A percentile compares a stretch with the other conserved stretches of the same genome.
Evolutionary conservation across 2,113 vertebrate genomes (phyloP).

Genomic region (Laticauda laticaudata): DNA sequence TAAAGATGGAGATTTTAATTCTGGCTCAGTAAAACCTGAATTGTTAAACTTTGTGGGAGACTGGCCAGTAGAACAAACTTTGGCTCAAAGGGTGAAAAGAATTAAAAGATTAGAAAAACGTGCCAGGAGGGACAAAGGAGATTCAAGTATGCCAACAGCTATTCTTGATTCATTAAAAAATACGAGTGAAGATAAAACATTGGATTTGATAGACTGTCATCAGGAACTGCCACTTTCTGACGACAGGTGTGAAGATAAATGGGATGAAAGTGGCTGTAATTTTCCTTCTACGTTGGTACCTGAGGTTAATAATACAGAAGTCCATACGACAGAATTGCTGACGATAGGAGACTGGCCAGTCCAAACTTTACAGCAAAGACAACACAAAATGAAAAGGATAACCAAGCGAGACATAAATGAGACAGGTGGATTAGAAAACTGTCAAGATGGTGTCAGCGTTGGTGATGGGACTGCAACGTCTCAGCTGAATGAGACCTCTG

Average conservation of each 20-base stretch:
- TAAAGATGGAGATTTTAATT: slow-evolving; percentile 47
- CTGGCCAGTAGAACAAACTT: slow-evolving; percentile 83
- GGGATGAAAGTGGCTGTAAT: slow-evolving; percentile 32
- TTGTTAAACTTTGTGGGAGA: slow-evolving; percentile 84
- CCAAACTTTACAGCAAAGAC: slow-evolving; percentile 59
- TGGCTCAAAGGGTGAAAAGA: slow-evolving; percentile 79
- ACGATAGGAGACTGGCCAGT: slow-evolving; percentile 73
- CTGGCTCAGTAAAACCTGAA: slow-evolving; percentile 50
- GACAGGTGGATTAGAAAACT: slow-evolving; percentile 42
- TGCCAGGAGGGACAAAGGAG: slow-evolving; percentile 47
- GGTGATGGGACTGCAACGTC: slow-evolving; percentile 34
- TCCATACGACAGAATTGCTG: slow-evolving; percentile 58
- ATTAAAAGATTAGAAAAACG: slow-evolving; percentile 68
- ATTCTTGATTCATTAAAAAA: slow-evolving; percentile 27
- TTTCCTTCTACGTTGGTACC: slow-evolving; percentile 12
- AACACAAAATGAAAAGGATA: slow-evolving; percentile 57
- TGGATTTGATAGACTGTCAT: background rate
- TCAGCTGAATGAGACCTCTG: slow-evolving; percentile 39
- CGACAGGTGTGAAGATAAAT: slow-evolving; percentile 21
- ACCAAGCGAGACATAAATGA: slow-evolving; percentile 41
- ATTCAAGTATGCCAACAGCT: slow-evolving; percentile 16
- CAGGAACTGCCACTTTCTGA: slow-evolving; percentile 29
- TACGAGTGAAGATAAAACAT: slow-evolving; percentile 12
- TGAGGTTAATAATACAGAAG: slow-evolving; percentile 32
- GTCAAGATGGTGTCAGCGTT: slow-evolving; percentile 27